Evolutionary conservation across 2,113 vertebrate species (phyloP).

Genomic region (Otocyon megalotis): DNA sequence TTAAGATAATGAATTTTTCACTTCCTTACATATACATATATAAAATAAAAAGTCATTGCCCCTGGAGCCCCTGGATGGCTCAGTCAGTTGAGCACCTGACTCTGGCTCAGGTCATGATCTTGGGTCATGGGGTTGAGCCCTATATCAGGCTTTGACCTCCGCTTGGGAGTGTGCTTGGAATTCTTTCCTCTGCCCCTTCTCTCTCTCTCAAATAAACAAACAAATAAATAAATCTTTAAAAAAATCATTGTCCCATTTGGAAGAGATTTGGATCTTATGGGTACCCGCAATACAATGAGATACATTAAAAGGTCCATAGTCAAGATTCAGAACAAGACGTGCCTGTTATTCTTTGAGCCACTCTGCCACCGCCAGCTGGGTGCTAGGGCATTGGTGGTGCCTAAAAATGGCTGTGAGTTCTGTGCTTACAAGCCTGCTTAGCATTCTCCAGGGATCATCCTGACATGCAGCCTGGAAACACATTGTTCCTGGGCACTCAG

Average conservation of each 20-base stretch:
- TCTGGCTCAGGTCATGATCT: neutral
- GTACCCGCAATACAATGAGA: neutral
- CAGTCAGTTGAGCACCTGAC: neutral
- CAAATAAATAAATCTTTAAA: neutral
- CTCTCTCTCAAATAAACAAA: neutral
- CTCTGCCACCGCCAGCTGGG: too few relatives aligned
- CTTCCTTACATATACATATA: neutral
- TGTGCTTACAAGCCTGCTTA: neutral
- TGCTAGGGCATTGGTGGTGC: neutral
- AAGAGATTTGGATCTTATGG: neutral
- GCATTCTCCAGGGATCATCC: neutral
- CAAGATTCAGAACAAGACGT: neutral
- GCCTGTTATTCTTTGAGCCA: neutral
- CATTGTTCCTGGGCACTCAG: neutral
- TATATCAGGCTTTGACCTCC: neutral
- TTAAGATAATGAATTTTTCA: neutral
- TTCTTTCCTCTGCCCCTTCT: neutral
- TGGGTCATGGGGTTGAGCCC: neutral
- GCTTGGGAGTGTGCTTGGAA: neutral
- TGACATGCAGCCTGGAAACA: accelerated
- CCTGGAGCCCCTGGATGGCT: neutral
- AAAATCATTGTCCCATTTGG: neutral
- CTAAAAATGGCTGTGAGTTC: neutral
- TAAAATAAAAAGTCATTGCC: neutral
- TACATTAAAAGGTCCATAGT: neutral